Percentiles rank a stretch among this genome's conserved stretches.
Evolutionary conservation across 2,113 vertebrate genomes (phyloP).

Genomic region (Dissostichus mawsoni): DNA sequence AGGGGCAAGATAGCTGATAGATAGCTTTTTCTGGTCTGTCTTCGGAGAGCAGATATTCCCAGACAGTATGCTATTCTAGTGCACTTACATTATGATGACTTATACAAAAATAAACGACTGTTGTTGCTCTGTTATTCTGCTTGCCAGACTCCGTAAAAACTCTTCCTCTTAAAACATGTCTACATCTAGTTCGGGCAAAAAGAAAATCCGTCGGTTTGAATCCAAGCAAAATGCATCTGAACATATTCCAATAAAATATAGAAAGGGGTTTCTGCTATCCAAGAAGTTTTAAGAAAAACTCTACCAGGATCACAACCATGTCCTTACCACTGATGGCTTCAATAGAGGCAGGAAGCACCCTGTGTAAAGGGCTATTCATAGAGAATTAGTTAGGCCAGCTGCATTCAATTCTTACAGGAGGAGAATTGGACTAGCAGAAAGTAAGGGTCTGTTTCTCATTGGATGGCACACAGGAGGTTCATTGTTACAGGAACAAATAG

Average conservation of each 20-base stretch:
- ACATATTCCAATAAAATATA: neutral
- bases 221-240: neutral
- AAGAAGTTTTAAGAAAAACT: neutral
- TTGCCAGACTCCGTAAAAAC: neutral
- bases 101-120: neutral
- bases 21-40: neutral
- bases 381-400: conserved; percentile 34
- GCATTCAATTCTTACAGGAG: conserved; percentile 38
- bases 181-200: neutral
- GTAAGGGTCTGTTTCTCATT: conserved; percentile 5
- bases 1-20: neutral
- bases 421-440: neutral
- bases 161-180: neutral
- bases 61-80: neutral
- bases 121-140: neutral
- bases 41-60: neutral
- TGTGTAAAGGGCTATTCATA: conserved; percentile 35
- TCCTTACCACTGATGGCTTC: conserved; percentile 11
- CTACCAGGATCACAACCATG: neutral
- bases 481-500: neutral
- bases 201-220: neutral
- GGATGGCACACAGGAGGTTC: neutral
- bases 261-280: neutral
- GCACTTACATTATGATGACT: neutral
- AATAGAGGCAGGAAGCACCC: neutral